These are phyloP conservation scores for Tinamus major DNA, from an alignment of 2,797 vertebrate genomes.

Conservation along the genomic window DNA sequence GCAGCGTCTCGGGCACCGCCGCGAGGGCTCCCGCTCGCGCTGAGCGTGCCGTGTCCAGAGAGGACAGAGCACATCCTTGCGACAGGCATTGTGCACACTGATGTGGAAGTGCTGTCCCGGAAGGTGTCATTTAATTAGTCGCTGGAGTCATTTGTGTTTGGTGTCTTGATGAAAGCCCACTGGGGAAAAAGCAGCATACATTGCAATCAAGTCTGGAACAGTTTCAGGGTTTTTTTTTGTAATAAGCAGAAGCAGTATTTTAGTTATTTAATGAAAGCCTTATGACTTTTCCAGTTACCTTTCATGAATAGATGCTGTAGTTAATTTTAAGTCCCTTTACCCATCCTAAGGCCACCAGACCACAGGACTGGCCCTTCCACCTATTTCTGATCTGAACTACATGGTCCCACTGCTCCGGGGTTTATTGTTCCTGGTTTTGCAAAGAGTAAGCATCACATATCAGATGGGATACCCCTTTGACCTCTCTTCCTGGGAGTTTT, in stretches of 20 bases:
- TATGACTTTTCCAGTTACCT: neutral
- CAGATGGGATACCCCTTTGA: neutral
- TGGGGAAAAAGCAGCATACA: neutral
- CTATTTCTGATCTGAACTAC: neutral
- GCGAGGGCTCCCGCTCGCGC: neutral
- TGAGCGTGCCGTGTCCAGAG: rapidly evolving
- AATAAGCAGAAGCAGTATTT: neutral
- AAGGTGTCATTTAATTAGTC: neutral
- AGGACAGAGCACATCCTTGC: neutral
- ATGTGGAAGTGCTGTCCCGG: neutral
- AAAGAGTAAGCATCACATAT: neutral
- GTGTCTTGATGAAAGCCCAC: neutral
- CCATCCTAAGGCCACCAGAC: neutral
- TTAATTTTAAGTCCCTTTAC: neutral
- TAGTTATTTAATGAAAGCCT: neutral
- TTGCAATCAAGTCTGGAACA: neutral
- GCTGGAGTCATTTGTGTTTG: neutral
- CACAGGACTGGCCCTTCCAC: neutral
- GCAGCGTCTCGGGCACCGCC: neutral
- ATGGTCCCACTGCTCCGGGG: neutral
- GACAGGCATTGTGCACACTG: neutral
- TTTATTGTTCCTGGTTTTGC: neutral
- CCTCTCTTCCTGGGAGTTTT: neutral
- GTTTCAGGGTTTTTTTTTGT: neutral
- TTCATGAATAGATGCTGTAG: neutral